Percentiles rank a stretch among this genome's conserved stretches.
These are phyloP conservation scores for Ailuropoda melanoleuca DNA, from an alignment of 2,113 vertebrate species.

Conservation along the genomic window DNA sequence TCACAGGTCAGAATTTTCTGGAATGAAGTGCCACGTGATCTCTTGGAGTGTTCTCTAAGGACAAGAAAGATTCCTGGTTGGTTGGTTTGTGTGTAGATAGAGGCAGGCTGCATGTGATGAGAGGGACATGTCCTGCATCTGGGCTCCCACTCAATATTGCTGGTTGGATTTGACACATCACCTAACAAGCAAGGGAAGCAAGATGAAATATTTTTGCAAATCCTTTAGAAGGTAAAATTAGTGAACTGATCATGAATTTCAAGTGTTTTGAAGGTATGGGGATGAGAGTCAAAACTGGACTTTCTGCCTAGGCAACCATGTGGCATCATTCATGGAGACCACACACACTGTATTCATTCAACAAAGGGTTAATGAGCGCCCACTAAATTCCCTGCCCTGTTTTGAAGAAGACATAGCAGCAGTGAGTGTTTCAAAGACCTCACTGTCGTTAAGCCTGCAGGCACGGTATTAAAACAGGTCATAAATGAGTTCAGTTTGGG, in stretches of 20 bases:
- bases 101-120: not conserved
- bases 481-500: not conserved
- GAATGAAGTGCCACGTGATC: not conserved
- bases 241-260: not conserved
- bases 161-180: not conserved
- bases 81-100: not conserved
- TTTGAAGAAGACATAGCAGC: not conserved
- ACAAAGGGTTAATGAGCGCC: not conserved
- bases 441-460: not conserved
- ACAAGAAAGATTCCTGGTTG: not conserved
- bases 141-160: not conserved
- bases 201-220: not conserved
- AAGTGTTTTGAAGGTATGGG: not conserved
- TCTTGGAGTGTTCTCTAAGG: not conserved
- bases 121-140: not conserved
- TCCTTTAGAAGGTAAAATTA: not conserved
- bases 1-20: not conserved
- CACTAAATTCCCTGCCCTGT: not conserved
- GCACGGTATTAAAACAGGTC: not conserved
- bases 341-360: not conserved
- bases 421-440: not conserved
- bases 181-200: not conserved
- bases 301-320: not conserved
- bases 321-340: not conserved
- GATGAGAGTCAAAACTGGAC: not conserved